phyloP scores from a whole-genome alignment of 2,888 invertebrate species.

The Trachelus troglodyta region DNA sequence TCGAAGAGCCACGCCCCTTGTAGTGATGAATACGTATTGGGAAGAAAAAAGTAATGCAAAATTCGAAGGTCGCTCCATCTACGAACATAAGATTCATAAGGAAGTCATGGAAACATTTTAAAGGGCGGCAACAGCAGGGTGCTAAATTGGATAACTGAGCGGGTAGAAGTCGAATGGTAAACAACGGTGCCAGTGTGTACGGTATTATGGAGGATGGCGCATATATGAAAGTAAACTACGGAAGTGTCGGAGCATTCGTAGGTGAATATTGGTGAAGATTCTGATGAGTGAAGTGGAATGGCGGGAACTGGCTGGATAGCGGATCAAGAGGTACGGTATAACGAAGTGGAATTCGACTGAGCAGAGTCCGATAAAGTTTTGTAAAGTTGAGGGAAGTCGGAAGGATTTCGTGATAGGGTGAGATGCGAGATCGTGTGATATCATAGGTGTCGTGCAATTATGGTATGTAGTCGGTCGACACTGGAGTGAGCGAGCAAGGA shows the following conservation, averaged over 20 bases:
- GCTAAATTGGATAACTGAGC: background rate
- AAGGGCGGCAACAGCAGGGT: background rate
- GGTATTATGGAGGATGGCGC: background rate
- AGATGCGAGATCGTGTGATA: background rate
- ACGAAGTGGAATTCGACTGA: slow-evolving; percentile 4
- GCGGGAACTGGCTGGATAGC: background rate
- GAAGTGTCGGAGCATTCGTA: background rate
- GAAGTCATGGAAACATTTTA: background rate
- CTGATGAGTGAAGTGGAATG: background rate
- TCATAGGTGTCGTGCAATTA: background rate
- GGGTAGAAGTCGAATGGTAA: background rate
- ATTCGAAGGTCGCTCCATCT: background rate
- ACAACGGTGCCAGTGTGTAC: background rate
- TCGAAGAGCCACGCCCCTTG: background rate
- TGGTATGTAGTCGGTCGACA: background rate
- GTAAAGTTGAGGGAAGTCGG: background rate
- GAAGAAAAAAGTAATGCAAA: background rate
- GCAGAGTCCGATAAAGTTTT: background rate
- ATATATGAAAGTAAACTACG: background rate
- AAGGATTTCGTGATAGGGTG: background rate
- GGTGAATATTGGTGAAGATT: background rate
- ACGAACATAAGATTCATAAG: background rate
- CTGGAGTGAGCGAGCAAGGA: background rate
- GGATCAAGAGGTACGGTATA: background rate
- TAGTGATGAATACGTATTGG: background rate